Percentiles rank a stretch among this genome's conserved stretches.
Conservation (phyloP, 2,888 invertebrate species). For the Drosophila meridionalis region DNA sequence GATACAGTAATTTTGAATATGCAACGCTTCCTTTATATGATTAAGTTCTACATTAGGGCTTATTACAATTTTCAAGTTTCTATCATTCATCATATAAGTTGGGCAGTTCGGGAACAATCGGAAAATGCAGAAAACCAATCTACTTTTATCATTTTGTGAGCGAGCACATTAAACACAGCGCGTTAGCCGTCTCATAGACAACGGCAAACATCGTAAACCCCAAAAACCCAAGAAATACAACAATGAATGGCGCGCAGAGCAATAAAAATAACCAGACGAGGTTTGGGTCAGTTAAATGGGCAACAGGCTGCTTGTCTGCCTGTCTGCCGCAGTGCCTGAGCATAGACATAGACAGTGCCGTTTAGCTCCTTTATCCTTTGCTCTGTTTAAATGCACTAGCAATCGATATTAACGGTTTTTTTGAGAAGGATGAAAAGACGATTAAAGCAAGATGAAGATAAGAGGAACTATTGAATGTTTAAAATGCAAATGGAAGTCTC, state of each 20-base stretch:
- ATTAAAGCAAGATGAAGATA: background rate
- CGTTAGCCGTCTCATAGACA: slow-evolving; percentile 37
- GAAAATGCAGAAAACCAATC: background rate
- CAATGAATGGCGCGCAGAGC: slow-evolving; percentile 41
- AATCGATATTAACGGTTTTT: slow-evolving; percentile 33
- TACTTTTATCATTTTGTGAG: background rate
- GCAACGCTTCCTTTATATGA: background rate
- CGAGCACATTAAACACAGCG: background rate
- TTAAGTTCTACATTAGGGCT: too few species aligned
- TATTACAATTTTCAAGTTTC: background rate
- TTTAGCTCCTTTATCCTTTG: slow-evolving; percentile 10
- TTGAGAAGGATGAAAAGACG: slow-evolving; percentile 29
- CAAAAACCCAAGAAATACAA: slow-evolving; percentile 40
- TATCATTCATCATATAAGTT: background rate
- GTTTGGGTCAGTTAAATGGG: slow-evolving; percentile 3
- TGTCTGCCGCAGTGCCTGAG: slow-evolving; percentile 24
- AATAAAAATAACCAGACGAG: background rate
- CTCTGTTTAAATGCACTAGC: slow-evolving; percentile 15
- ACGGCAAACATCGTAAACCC: slow-evolving; percentile 57
- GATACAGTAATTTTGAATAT: background rate
- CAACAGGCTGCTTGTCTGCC: slow-evolving; percentile 35
- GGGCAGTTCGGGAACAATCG: too few species aligned
- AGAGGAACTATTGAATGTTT: background rate
- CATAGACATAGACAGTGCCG: slow-evolving; percentile 8
- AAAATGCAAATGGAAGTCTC: background rate